phyloP scores from a whole-genome alignment of 2,888 invertebrate genomes.

The Campoplex nolae region DNA sequence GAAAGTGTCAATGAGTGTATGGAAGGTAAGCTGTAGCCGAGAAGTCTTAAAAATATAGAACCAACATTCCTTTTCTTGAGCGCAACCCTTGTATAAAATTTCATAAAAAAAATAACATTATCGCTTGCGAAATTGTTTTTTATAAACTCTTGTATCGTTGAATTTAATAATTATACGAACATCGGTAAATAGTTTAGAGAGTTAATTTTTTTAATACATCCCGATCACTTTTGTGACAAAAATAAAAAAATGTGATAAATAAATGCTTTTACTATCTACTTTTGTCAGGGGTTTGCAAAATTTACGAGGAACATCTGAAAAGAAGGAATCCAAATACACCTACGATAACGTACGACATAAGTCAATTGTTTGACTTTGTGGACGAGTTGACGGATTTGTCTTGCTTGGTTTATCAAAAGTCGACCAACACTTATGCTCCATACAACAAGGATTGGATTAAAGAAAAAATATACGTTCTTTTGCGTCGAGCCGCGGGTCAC shows the following conservation, averaged over 20 bases:
- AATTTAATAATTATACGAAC: too few relatives aligned
- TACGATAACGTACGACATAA: conserved; percentile 99
- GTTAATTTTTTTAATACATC: too few relatives aligned
- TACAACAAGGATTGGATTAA: conserved; percentile 99
- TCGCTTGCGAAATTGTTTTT: background rate
- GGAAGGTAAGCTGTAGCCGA: conserved; percentile 90
- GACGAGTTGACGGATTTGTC: conserved; percentile 98
- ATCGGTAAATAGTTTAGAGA: too few relatives aligned
- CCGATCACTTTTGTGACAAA: background rate
- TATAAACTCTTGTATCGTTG: too few relatives aligned
- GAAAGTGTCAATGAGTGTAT: conserved; percentile 99
- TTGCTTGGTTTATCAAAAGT: conserved; percentile 98
- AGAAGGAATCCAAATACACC: conserved; percentile 97
- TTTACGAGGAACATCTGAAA: conserved; percentile 99
- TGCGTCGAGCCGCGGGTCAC: conserved; percentile 95
- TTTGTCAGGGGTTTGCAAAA: conserved; percentile 94
- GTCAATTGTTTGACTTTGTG: conserved; percentile 98
- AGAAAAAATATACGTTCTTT: conserved; percentile 97
- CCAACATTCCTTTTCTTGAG: background rate
- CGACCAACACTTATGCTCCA: conserved; percentile 97
- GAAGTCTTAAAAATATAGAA: background rate
- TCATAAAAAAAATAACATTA: background rate
- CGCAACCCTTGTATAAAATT: background rate
- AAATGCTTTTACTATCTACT: background rate
- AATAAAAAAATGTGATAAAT: background rate